phyloP scores from a whole-genome alignment of 2,888 invertebrate genomes.

The Hypolimnas misippus region DNA sequence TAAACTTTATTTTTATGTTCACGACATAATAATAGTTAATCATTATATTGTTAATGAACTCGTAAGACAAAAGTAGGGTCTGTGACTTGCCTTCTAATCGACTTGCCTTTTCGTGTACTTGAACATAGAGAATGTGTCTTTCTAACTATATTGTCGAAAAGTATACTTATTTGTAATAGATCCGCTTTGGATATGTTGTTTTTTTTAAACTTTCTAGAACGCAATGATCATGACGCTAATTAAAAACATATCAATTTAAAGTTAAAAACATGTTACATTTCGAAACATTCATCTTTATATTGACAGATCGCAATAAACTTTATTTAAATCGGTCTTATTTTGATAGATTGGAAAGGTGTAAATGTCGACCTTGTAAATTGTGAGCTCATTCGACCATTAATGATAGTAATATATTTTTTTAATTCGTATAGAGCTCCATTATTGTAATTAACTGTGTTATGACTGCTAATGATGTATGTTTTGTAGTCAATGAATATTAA shows the following conservation, averaged over 20 bases:
- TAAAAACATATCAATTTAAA: conserved; percentile 62
- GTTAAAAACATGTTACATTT: conserved; percentile 35
- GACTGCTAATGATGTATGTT: conserved; percentile 35
- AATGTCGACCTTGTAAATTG: conserved; percentile 41
- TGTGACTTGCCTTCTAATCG: conserved; percentile 72
- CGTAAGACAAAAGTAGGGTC: conserved; percentile 59
- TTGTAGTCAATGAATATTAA: conserved; percentile 25
- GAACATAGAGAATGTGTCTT: conserved; percentile 50
- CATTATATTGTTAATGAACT: conserved; percentile 54
- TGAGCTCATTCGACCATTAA: conserved; percentile 41
- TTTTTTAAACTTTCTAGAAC: conserved; percentile 13
- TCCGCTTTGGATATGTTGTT: background rate
- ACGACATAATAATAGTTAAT: conserved; percentile 65
- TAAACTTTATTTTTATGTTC: conserved; percentile 64
- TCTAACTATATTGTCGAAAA: conserved; percentile 18
- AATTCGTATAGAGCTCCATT: conserved; percentile 41
- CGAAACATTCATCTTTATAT: conserved; percentile 31
- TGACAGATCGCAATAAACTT: conserved; percentile 34
- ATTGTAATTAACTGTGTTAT: conserved; percentile 42
- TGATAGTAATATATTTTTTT: conserved; percentile 39
- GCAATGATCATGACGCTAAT: conserved; percentile 44
- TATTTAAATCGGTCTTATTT: conserved; percentile 33
- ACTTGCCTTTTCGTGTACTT: conserved; percentile 70
- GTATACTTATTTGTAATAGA: conserved; percentile 11
- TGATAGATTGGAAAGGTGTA: conserved; percentile 42